Percentiles rank a stretch among this genome's conserved stretches.
Evolutionary conservation across 2,113 vertebrate species (phyloP).

Genomic region (Falco punctatus): DNA sequence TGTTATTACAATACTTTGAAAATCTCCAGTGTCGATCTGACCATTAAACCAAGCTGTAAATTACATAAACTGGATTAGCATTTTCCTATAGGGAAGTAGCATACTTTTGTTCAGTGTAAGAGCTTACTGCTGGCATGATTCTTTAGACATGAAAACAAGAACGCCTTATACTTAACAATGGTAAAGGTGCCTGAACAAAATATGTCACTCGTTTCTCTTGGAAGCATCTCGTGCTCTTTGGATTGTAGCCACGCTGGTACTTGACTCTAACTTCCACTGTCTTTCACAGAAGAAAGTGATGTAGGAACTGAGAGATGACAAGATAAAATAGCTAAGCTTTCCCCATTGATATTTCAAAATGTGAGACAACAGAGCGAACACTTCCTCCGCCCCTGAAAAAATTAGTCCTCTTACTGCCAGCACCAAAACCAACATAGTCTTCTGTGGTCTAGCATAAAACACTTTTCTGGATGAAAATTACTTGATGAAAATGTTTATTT

Average conservation of each 20-base stretch:
- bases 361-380: not conserved
- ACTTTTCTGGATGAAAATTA: slow-evolving; percentile 27
- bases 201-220: slow-evolving; percentile 30
- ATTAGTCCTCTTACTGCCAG: not conserved
- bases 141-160: slow-evolving; percentile 7
- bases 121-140: not conserved
- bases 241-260: not conserved
- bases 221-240: slow-evolving; percentile 3
- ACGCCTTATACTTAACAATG: not conserved
- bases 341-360: slow-evolving; percentile 2
- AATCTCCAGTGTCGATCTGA: not conserved
- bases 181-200: not conserved
- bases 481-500: slow-evolving; percentile 19
- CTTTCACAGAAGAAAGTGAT: slow-evolving; percentile 39
- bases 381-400: not conserved
- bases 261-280: not conserved
- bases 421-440: not conserved
- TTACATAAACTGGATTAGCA: not conserved
- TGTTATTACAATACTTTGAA: not conserved
- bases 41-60: not conserved
- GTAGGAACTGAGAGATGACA: not conserved
- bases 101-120: not conserved
- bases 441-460: not conserved
- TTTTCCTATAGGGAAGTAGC: not conserved
- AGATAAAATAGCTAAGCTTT: slow-evolving; percentile 39